Conservation (phyloP, 2,113 vertebrate genomes). For the Sciurus niger region DNA sequence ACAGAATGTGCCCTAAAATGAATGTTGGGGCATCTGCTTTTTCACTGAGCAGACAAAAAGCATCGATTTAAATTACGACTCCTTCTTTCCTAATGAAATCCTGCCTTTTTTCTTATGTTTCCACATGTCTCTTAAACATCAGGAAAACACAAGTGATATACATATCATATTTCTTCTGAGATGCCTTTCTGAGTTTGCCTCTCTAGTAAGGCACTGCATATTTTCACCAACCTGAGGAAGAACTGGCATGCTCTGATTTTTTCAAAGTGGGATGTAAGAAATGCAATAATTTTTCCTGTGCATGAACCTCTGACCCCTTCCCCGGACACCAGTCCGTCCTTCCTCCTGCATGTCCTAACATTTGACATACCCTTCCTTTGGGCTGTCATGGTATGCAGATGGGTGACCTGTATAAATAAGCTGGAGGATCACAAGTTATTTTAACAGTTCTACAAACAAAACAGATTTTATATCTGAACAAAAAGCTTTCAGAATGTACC, state of each 20-base stretch:
- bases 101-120: neutral
- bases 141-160: neutral
- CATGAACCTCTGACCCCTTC: neutral
- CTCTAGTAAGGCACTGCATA: neutral
- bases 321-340: neutral
- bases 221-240: slow-evolving; percentile 11
- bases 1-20: neutral
- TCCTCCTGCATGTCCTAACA: neutral
- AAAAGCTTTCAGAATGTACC: neutral
- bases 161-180: slow-evolving; percentile 8
- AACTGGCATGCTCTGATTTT: slow-evolving; percentile 19
- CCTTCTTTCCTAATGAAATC: neutral
- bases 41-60: neutral
- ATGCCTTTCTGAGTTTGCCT: neutral
- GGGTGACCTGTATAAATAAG: neutral
- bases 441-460: neutral
- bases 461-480: neutral
- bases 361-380: neutral
- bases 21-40: neutral
- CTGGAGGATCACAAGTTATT: neutral
- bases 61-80: neutral
- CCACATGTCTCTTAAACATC: slow-evolving; percentile 4
- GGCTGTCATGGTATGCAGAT: neutral
- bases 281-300: neutral
- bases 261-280: neutral